Evolutionary conservation across 1,140 invertebrate genomes (phyloP), one percentile per base, ranked within the genome.

Genomic region (Trichonephila inaurata): DNA sequence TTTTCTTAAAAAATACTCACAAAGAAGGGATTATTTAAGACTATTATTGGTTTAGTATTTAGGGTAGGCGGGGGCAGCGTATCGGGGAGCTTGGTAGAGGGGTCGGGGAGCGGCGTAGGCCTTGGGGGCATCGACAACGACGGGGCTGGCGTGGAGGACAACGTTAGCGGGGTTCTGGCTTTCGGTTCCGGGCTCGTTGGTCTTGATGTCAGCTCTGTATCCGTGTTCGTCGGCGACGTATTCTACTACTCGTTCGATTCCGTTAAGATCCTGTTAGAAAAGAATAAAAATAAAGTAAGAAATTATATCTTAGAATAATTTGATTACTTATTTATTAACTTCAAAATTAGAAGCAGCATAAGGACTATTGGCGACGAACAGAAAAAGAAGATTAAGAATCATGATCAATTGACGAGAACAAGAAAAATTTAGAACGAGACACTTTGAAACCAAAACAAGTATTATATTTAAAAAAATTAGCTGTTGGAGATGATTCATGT

Each of bases 101-200:
- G 90, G 82, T n/a, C 77, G 77, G 19, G 90, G 77, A 40, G 81
- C 61, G 18, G 61, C 40, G 21, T 86, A 61, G 40, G 61, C 82
- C 60, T 16, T 51, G 62, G 91, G 91, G n/a, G 87, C 28, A 16
- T 92, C 91, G 44, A 92, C 92, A 28, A 77, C 16, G 86, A 93
- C 44, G 85, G 92, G 92, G 64, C 88, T 93, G 69, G 92, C 92
- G 72, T 93, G 66, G 66, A 93, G 66, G 24, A 88, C 14, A 14
- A 93, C 92, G 24, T 93, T 85, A 82, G 92, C 92, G 44, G 92
- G 92, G 66, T 93, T 88, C 66, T 93, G 92, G 69, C 58, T 81
- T 61, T 94, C 94, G 33, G 94, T 95, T 87, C 94, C 94, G 10
- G 94, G 77, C 77, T 95, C 94, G 81, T 94, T 95, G 69, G 94